phyloP scores from a whole-genome alignment of 2,113 vertebrate species.

The Helogale parvula region DNA sequence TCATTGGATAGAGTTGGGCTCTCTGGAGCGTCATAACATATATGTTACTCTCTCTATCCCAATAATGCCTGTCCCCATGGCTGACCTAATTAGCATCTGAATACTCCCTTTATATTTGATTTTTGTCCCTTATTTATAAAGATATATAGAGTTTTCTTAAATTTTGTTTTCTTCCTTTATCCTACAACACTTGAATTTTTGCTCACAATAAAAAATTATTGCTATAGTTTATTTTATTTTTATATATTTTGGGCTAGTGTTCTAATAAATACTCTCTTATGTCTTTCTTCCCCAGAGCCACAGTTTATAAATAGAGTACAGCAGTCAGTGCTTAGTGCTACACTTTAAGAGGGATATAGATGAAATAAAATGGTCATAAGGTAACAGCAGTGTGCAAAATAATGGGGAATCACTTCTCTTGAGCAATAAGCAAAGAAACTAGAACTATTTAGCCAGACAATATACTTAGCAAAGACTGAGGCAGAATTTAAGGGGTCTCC shows the following conservation, averaged over 20 bases:
- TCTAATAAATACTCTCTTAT: conserved; percentile 56
- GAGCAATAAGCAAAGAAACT: not conserved
- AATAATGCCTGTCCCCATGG: not conserved
- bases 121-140: not conserved
- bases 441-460: not conserved
- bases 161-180: conserved; percentile 10
- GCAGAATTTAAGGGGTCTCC: not conserved
- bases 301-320: conserved; percentile 41
- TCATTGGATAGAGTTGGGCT: not conserved
- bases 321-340: not conserved
- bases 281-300: not conserved
- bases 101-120: not conserved
- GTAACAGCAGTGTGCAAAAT: not conserved
- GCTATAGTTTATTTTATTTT: conserved; percentile 43
- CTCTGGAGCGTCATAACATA: not conserved
- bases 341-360: conserved; percentile 8
- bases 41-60: not conserved
- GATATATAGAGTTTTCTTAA: not conserved
- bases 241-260: conserved; percentile 27
- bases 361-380: conserved; percentile 21
- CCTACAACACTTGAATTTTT: not conserved
- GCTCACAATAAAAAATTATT: conserved; percentile 32
- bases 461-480: not conserved
- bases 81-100: not conserved
- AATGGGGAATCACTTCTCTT: not conserved